These are phyloP conservation scores for Hormaphis cornu DNA, from an alignment of 1,140 invertebrate genomes.

Conservation along the genomic window DNA sequence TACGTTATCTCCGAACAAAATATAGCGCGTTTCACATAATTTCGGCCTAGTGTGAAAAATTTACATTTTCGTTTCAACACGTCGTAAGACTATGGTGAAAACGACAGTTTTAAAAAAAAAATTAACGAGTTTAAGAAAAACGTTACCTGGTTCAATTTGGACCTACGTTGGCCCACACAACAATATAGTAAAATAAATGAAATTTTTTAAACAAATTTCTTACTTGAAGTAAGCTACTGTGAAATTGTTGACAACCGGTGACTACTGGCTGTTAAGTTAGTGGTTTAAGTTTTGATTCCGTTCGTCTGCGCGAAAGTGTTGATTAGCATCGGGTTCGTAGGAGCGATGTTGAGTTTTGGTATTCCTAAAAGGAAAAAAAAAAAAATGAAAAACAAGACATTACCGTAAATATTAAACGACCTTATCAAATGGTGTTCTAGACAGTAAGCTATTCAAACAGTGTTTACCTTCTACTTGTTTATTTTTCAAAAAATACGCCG, in stretches of 20 bases:
- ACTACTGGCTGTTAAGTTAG: constrained; percentile 52
- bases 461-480: constrained; percentile 50
- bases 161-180: no score
- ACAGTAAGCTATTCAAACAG: no score
- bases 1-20: no score
- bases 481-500: constrained; percentile 51
- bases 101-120: no score
- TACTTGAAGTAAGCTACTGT: constrained; percentile 48
- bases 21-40: no score
- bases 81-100: no score
- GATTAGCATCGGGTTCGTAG: constrained; percentile 44
- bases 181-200: no score
- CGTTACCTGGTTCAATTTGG: background rate
- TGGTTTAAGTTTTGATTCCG: constrained; percentile 52
- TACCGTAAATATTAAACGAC: background rate
- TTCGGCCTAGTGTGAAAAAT: no score
- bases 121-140: no score
- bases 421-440: no score
- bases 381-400: background rate
- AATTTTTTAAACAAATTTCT: no score
- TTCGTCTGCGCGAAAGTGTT: constrained; percentile 52
- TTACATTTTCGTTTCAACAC: no score
- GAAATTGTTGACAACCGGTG: constrained; percentile 53
- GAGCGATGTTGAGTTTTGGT: constrained; percentile 37
- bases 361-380: constrained; percentile 35